phyloP scores from a whole-genome alignment of 2,888 invertebrate species.

The Isotomurus palustris region DNA sequence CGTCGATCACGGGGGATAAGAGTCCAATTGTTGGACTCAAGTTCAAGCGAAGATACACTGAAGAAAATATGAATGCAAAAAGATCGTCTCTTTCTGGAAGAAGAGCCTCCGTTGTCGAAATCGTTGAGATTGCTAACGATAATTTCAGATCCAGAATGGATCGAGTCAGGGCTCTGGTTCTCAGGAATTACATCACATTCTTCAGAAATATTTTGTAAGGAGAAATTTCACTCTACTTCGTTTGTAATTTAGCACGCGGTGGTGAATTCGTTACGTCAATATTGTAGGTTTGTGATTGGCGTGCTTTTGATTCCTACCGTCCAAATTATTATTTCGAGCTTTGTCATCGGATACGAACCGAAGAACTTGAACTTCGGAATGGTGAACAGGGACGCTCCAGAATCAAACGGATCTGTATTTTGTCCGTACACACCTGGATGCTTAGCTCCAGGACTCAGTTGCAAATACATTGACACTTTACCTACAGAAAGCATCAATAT shows the following conservation, averaged over 20 bases:
- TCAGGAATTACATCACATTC: slow-evolving; percentile 20
- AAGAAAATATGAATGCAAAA: slow-evolving; percentile 8
- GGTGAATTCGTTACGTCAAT: background rate
- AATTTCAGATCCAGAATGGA: slow-evolving; percentile 17
- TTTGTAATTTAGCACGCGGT: background rate
- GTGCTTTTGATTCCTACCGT: slow-evolving; percentile 1
- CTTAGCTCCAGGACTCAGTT: background rate
- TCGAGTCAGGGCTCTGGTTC: slow-evolving; percentile 20
- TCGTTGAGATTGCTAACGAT: slow-evolving; percentile 21
- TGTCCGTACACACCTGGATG: slow-evolving; percentile 1
- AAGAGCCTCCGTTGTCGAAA: slow-evolving; percentile 11
- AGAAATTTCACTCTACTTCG: background rate
- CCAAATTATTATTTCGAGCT: slow-evolving; percentile 1
- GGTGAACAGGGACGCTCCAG: background rate
- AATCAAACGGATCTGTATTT: background rate
- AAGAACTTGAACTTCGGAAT: background rate
- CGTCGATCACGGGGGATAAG: slow-evolving; percentile 1
- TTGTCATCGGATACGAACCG: slow-evolving; percentile 3
- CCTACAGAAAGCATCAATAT: slow-evolving; percentile 2
- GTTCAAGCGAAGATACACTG: slow-evolving; percentile 23
- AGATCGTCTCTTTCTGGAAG: background rate
- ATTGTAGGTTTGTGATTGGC: background rate
- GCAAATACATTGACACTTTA: slow-evolving; percentile 1
- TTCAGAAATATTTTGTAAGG: slow-evolving; percentile 6
- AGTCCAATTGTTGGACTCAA: slow-evolving; percentile 25